phyloP scores from a whole-genome alignment of 2,113 vertebrate genomes.

The Aviceda subcristata region DNA sequence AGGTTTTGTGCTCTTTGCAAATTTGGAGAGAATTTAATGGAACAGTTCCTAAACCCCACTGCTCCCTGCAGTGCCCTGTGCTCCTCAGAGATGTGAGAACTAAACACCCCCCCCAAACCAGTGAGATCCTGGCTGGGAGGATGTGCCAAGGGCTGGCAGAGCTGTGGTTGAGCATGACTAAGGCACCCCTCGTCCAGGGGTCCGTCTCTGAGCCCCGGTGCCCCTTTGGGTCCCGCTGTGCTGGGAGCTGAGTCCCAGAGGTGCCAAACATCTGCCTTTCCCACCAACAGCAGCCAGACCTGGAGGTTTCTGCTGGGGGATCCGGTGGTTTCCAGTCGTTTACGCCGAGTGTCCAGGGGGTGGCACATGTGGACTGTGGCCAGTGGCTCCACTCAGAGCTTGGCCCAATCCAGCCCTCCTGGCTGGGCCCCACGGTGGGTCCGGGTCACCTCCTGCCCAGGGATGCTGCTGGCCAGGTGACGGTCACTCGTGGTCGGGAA shows the following conservation, averaged over 20 bases:
- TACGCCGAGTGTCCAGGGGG: constrained; percentile 31
- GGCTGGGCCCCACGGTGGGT: rapidly evolving
- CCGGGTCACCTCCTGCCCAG: not conserved
- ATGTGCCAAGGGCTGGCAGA: not conserved
- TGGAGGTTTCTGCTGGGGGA: not conserved
- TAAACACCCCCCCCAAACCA: rapidly evolving
- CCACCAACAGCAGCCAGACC: not conserved
- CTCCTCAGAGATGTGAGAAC: not conserved
- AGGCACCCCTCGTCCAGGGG: rapidly evolving
- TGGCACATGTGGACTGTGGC: constrained; percentile 38
- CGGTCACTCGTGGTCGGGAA: rapidly evolving
- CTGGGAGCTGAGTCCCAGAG: not conserved
- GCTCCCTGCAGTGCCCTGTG: rapidly evolving
- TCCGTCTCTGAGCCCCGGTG: not conserved
- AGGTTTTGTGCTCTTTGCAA: not conserved
- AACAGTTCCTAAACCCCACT: not conserved
- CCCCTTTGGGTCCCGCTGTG: not conserved
- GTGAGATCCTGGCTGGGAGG: not conserved
- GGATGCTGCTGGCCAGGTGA: not conserved
- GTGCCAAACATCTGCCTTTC: not conserved
- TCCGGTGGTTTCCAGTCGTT: not conserved
- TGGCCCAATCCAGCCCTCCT: not conserved
- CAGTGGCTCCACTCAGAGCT: not conserved
- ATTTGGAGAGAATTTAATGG: not conserved
- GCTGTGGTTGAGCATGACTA: not conserved